Evolutionary conservation across 2,113 vertebrate species (phyloP), one percentile per base, ranked within the genome.

Genomic region (Phalacrocorax brasilianus): DNA sequence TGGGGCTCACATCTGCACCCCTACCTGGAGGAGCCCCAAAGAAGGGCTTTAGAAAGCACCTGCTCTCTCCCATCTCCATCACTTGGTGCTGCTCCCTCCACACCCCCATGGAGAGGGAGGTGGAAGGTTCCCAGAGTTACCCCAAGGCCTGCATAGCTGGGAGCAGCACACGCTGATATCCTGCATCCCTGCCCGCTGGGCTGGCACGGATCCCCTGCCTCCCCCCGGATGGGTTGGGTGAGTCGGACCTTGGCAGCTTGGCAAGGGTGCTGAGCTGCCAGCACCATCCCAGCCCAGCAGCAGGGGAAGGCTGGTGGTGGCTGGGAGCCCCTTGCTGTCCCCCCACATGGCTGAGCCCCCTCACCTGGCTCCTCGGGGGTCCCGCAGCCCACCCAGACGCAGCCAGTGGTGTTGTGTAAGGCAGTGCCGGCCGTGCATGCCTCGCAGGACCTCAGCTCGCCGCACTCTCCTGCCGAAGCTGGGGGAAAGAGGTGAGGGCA

Each of bases 361-460:
- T 96, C 89, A 97, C 96, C 96, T 93, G 93, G 83, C 55, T 95
- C 84, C 73, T 78, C 19, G 28, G 55, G 88, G 35, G 79, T 91
- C 83, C 83, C 8, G 5, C 96, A 97, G 91, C 67, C 83, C 88
- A 68, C n/a, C 96, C 95, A 97, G 94, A 93, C 3, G 15, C 96
- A 97, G 85, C 4, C 6, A 4, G 67, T 91, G 92, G 14, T 6
- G 6, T 96, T 97, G 95, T 50, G 96, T 0, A 58, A 12, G 32
- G 32, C 5, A 44, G 47, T 9, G 47, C 52, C 5, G 28, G 44
- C 75, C 0, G 50, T 88, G 2, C 96, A 97, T 4, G 45, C 4
- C 95, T 95, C 71, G 0, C 96, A 96, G 92, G 92, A 93, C 50
- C 55, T 52, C 88, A 94, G 79, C 71, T 86, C 21, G 0, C 72